Evolutionary conservation across 2,113 vertebrate genomes (phyloP), one percentile per base, ranked within the genome.

Genomic region (Pimephales promelas): DNA sequence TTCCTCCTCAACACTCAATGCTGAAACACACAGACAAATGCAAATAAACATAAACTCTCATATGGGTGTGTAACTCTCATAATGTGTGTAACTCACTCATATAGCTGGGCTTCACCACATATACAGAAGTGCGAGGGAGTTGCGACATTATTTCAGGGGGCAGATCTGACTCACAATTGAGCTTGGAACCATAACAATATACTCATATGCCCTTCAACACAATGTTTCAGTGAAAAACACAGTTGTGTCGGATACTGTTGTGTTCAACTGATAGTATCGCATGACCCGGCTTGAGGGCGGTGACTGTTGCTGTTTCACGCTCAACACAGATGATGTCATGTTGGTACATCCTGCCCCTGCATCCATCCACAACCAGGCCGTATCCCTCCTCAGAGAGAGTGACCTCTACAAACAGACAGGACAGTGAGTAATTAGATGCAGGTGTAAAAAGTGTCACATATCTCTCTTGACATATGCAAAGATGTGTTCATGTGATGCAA

Each of bases 101-200:
- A 90, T 93, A 93, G 85, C 84, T 90, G 73, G 88, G 84, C 45
- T 93, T 89, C 9, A 91, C 91, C 9, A 91, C 89, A 72, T 83
- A 90, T 40, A 92, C 85, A 84, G 84, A 90, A 75, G 83, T 87
- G 3, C 90, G 85, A 57, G 89, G 91, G 56, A 93, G 89, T 74
- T 86, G 89, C 74, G 92, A 92, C 6, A 88, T 83, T 40, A 82
- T 89, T 61, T 78, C 68, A 86, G 89, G 86, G n/a, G 88, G 89
- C 85, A 92, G 68, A 88, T 90, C 92, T 92, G 85, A 64, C 43
- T 64, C 73, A 54, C 22, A 28, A 28, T 1, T 72, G 9, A 49
- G 83, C 75, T 85, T 26, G 13, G 82, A 54, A 86, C 11, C 11
- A 61, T 54, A 82, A 83, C 77, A 49, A 52, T 11, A 81, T 10